These are phyloP conservation scores for Aurelia coerulea DNA, from an alignment of 30 jellyfish, hydroid and myxozoan species.

Conservation along the genomic window DNA sequence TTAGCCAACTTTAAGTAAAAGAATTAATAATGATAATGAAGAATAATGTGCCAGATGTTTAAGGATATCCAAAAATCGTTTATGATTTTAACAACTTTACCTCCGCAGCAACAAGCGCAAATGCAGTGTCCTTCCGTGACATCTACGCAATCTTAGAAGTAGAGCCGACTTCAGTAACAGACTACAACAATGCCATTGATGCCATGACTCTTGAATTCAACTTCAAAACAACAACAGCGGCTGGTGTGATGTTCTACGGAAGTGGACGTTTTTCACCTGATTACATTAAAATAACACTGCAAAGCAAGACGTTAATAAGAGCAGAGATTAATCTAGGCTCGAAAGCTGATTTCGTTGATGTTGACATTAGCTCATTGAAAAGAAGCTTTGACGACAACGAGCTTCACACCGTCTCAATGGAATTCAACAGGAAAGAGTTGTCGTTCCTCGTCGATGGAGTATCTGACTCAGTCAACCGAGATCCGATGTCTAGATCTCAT, in stretches of 20 bases:
- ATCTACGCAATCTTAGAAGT: slow-evolving; percentile 37
- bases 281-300: slow-evolving; percentile 43
- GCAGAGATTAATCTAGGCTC: slow-evolving; percentile 71
- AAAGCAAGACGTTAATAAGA: slow-evolving; percentile 36
- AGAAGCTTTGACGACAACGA: slow-evolving; percentile 63
- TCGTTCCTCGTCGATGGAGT: slow-evolving; percentile 36
- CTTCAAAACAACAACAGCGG: slow-evolving; percentile 63
- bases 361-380: slow-evolving; percentile 16
- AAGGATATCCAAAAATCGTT: too few species aligned
- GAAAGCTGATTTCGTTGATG: slow-evolving; percentile 46
- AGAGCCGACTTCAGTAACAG: slow-evolving; percentile 69
- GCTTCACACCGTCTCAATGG: slow-evolving; percentile 41
- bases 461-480: slow-evolving; percentile 13
- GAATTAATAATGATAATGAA: too few species aligned
- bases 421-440: slow-evolving; percentile 66
- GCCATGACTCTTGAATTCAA: slow-evolving; percentile 55
- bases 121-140: slow-evolving; percentile 73
- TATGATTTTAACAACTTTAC: too few species aligned
- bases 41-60: too few species aligned
- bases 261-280: slow-evolving; percentile 52
- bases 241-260: slow-evolving; percentile 48
- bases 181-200: slow-evolving; percentile 65
- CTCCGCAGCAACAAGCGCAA: slow-evolving; percentile 33
- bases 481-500: slow-evolving; percentile 38
- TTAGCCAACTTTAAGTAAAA: too few species aligned